A percentile compares a stretch with the other conserved stretches of the same genome.
Conservation (phyloP, 2,888 invertebrate species). For the Trissonchulus sp. region DNA sequence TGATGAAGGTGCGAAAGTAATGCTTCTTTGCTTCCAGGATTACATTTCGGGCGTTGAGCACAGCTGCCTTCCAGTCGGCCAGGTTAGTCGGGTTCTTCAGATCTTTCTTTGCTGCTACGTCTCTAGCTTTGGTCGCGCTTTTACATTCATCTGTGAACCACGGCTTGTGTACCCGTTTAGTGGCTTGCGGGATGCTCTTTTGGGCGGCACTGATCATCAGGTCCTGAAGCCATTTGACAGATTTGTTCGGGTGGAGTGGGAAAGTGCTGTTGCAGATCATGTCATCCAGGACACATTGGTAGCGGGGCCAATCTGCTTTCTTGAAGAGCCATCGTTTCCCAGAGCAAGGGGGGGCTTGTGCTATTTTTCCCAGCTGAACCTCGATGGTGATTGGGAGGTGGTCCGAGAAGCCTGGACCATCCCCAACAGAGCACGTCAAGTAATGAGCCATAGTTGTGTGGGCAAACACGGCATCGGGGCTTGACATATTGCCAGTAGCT, state of each 20-base stretch:
- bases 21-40: background rate
- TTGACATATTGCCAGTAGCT: background rate
- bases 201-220: background rate
- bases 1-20: background rate
- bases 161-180: background rate
- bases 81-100: background rate
- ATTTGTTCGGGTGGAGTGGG: background rate
- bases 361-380: background rate
- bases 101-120: background rate
- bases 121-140: background rate
- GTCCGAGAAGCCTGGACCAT: background rate
- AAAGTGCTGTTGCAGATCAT: background rate
- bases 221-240: background rate
- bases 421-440: background rate
- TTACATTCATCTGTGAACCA: constrained; percentile 7
- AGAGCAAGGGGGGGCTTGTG: background rate
- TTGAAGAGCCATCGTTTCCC: constrained; percentile 1
- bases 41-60: background rate
- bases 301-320: background rate
- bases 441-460: background rate
- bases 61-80: background rate
- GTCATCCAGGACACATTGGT: background rate
- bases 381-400: background rate
- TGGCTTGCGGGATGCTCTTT: background rate
- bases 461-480: background rate